Base-by-base conservation (phyloP, 2,113 vertebrate genomes). In the Ochotona princeps region DNA sequence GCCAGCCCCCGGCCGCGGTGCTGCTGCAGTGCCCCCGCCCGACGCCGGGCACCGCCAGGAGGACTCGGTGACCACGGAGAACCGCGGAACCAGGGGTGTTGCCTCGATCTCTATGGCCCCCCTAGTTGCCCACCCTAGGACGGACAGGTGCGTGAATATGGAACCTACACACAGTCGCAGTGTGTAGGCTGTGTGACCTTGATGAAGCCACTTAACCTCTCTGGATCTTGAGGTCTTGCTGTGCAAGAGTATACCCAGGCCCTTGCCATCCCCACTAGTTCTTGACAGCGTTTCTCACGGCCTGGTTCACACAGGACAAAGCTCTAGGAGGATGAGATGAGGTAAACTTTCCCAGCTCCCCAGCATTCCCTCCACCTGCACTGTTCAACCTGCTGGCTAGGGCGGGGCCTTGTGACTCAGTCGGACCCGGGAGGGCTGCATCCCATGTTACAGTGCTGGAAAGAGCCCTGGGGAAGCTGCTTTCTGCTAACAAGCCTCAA, bases 21-120 rank as follows among this genome's bases (percentile, higher is more conserved):
- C 90, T 82, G 87, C 96, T 89, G 95, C 96, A 96, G 93, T 90
- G 82, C 74, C 82, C 92, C 96, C 96, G 79, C 90, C 87, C 63
- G 86, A n/a, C 20, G 66, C 69, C 20, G 38, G 89, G 54, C 69
- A 78, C 83, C 86, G 88, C 10, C 76, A 79, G 38, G 84, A 82
- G 49, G 23, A 20, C 65, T 51, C 47, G 5, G 72, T 32, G 61
- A 30, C 61, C 21, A 3, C 38, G 4, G 38, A 44, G 4, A 44
- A 44, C 38, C 38, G 38, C 38, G 38, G 38, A 44, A 44, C 38
- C 38, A 6, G 38, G 38, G 38, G 38, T 4, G 38, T 44, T 44
- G 38, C 63, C 73, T n/a, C 17, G 11, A 38, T 6, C 8, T 9
- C 21, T 13, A 44, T 2, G 18, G 26, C 25, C 66, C 66, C 66